A percentile compares a stretch with the other conserved stretches of the same genome.
Conservation (phyloP, 2,888 invertebrate genomes). For the Orthonychiurus folsomi region DNA sequence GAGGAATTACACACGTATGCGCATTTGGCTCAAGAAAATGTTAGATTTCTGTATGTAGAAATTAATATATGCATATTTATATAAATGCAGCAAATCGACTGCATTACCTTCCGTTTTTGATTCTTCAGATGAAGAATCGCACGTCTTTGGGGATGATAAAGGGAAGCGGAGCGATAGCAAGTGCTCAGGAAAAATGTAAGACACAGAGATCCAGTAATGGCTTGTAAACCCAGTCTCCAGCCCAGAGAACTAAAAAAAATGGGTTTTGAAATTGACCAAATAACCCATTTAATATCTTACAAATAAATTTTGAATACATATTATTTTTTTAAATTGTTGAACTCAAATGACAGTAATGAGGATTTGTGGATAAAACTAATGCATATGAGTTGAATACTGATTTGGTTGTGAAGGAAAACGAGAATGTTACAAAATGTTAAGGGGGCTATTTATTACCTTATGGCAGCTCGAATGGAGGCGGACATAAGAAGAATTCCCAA, state of each 20-base stretch:
- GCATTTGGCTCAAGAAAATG: too few species aligned
- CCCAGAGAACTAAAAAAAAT: slow-evolving; percentile 56
- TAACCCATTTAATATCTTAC: not conserved
- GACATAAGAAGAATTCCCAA: slow-evolving; percentile 51
- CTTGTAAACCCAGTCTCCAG: slow-evolving; percentile 75
- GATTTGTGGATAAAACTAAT: not conserved
- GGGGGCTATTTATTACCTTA: slow-evolving; percentile 30
- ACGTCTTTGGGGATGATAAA: slow-evolving; percentile 77
- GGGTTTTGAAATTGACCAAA: slow-evolving; percentile 11
- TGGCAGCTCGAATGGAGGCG: slow-evolving; percentile 28
- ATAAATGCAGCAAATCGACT: not conserved
- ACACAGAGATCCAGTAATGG: slow-evolving; percentile 73
- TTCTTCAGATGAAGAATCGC: slow-evolving; percentile 82
- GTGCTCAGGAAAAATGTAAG: slow-evolving; percentile 75
- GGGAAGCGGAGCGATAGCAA: slow-evolving; percentile 76
- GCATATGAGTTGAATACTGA: slow-evolving; percentile 4
- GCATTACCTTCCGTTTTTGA: slow-evolving; percentile 65
- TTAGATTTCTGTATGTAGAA: slow-evolving; percentile 1
- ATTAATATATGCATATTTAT: not conserved
- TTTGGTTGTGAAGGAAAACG: not conserved
- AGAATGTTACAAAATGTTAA: not conserved
- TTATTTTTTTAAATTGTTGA: slow-evolving; percentile 4
- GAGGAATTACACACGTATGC: too few species aligned
- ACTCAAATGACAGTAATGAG: slow-evolving; percentile 5
- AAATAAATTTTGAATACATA: slow-evolving; percentile 12